phyloP scores from a whole-genome alignment of 2,113 vertebrate genomes.

The Phylloscopus whistleri region DNA sequence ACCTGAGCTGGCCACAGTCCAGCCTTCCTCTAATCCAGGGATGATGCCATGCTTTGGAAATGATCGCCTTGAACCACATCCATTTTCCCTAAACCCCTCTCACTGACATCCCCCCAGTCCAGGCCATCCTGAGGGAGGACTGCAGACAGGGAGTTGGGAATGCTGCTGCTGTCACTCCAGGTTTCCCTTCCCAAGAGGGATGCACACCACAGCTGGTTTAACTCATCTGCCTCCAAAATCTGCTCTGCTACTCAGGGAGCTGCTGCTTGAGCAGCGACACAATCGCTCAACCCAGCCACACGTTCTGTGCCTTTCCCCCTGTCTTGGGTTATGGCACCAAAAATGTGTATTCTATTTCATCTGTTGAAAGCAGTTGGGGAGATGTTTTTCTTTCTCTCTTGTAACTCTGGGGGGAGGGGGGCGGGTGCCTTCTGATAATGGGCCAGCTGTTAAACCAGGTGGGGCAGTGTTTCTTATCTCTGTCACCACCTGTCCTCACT shows the following conservation, averaged over 20 bases:
- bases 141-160: background rate
- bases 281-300: background rate
- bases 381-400: too few species aligned
- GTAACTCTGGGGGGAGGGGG: too few species aligned
- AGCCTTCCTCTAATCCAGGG: background rate
- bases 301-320: background rate
- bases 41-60: background rate
- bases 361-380: too few species aligned
- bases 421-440: too few species aligned
- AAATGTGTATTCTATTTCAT: too few species aligned
- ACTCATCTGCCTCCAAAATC: background rate
- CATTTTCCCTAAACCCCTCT: background rate
- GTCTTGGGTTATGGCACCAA: too few species aligned
- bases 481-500: too few species aligned
- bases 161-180: background rate
- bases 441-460: too few species aligned
- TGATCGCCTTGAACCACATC: background rate
- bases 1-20: background rate
- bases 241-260: background rate
- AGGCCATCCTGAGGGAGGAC: background rate
- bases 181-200: background rate
- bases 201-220: background rate
- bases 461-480: too few species aligned
- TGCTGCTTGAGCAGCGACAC: background rate
- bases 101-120: accelerated